Conservation (phyloP, 2,888 invertebrate genomes). For the Orthosia gothica region DNA sequence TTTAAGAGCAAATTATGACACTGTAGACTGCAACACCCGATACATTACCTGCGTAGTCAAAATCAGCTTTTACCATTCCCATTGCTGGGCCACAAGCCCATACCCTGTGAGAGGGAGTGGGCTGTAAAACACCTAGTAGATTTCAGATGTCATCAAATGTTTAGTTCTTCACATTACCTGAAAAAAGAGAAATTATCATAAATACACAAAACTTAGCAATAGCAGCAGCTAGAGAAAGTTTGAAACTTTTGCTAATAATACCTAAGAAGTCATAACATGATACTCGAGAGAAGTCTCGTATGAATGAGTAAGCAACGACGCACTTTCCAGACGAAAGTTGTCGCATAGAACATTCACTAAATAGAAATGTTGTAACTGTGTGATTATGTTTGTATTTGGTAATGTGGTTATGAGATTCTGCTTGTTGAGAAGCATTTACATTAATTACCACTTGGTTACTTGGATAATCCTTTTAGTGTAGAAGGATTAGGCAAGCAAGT, state of each 20-base stretch:
- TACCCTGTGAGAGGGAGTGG: too few species aligned
- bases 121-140: too few species aligned
- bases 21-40: neutral
- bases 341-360: conserved; percentile 32
- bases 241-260: conserved; percentile 28
- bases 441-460: conserved; percentile 17
- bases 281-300: conserved; percentile 32
- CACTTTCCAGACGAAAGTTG: conserved; percentile 56
- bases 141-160: too few species aligned
- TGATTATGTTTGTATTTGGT: conserved; percentile 40
- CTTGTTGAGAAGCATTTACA: neutral
- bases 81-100: too few species aligned
- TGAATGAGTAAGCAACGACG: conserved; percentile 26
- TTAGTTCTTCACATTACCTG: conserved; percentile 40
- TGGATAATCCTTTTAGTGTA: neutral
- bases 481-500: neutral
- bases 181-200: conserved; percentile 56
- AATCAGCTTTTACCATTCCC: too few species aligned
- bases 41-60: conserved; percentile 35
- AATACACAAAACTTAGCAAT: conserved; percentile 14
- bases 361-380: conserved; percentile 33
- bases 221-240: conserved; percentile 30
- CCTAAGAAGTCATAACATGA: conserved; percentile 30
- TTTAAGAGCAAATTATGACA: neutral
- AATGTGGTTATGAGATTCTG: conserved; percentile 29